Percentiles rank a stretch among this genome's conserved stretches.
Conservation (phyloP, 1,140 invertebrate genomes). For the Heliconius hermathena region DNA sequence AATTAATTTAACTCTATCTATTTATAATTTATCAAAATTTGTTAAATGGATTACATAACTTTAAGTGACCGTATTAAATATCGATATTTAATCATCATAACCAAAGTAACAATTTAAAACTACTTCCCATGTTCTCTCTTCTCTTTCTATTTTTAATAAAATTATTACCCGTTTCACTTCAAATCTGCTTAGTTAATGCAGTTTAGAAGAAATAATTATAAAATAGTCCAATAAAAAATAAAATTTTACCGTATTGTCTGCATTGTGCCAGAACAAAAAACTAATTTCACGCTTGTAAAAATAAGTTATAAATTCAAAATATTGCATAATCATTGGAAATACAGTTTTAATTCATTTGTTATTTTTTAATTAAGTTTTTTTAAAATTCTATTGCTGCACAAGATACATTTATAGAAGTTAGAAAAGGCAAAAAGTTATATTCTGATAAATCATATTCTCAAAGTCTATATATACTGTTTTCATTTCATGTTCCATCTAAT, state of each 20-base stretch:
- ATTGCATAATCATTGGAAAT: not conserved
- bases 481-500: not conserved
- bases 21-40: no score
- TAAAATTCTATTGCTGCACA: not conserved
- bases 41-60: not conserved
- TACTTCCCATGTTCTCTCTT: no score
- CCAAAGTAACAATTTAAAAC: not conserved
- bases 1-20: not conserved
- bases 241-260: not conserved
- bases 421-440: not conserved
- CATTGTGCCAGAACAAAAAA: not conserved
- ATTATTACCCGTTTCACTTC: not conserved
- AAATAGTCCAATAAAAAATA: not conserved
- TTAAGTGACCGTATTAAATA: not conserved
- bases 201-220: not conserved
- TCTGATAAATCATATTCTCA: not conserved
- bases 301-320: not conserved
- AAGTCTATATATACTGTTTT: not conserved
- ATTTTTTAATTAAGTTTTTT: not conserved
- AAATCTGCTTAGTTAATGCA: not conserved
- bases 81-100: not conserved
- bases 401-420: not conserved
- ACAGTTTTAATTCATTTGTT: not conserved
- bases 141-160: no score
- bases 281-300: conserved; percentile 3